Conservation (phyloP, 2,888 invertebrate species). For the Acanthococcus lagerstroemiae region DNA sequence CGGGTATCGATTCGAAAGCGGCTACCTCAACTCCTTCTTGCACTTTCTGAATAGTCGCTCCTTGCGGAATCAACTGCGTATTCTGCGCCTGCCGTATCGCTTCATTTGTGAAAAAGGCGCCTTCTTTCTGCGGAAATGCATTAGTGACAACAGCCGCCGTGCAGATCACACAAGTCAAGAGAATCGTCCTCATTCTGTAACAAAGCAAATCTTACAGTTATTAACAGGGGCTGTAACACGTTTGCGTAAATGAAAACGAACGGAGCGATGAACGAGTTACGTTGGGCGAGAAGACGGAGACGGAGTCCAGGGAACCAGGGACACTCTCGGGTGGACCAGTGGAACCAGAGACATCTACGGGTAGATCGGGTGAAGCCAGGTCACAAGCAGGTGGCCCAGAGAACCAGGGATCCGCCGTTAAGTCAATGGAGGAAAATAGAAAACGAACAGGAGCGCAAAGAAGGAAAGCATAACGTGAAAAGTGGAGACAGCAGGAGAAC, state of each 20-base stretch:
- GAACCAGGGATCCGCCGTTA: no score
- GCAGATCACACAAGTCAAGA: constrained; percentile 39
- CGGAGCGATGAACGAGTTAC: no score
- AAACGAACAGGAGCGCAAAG: no score
- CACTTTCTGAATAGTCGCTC: constrained; percentile 73
- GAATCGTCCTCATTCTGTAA: constrained; percentile 28
- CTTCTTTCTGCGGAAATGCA: constrained; percentile 54
- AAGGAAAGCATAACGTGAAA: background rate
- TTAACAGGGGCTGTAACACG: background rate
- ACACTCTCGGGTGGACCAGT: no score
- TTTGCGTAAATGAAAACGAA: no score
- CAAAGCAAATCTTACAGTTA: background rate
- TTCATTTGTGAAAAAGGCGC: constrained; percentile 71
- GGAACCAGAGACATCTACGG: no score
- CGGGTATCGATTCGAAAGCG: constrained; percentile 77
- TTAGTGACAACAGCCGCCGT: constrained; percentile 48
- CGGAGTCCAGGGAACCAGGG: no score
- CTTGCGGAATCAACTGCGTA: constrained; percentile 72
- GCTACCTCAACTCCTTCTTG: constrained; percentile 72
- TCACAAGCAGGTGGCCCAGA: no score
- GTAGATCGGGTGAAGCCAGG: no score
- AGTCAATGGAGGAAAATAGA: no score
- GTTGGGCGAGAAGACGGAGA: no score
- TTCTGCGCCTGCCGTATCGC: constrained; percentile 80
- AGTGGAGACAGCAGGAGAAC: background rate